These are phyloP conservation scores for Oscheius sp. DNA, from an alignment of 1,140 invertebrate genomes.

Conservation along the genomic window DNA sequence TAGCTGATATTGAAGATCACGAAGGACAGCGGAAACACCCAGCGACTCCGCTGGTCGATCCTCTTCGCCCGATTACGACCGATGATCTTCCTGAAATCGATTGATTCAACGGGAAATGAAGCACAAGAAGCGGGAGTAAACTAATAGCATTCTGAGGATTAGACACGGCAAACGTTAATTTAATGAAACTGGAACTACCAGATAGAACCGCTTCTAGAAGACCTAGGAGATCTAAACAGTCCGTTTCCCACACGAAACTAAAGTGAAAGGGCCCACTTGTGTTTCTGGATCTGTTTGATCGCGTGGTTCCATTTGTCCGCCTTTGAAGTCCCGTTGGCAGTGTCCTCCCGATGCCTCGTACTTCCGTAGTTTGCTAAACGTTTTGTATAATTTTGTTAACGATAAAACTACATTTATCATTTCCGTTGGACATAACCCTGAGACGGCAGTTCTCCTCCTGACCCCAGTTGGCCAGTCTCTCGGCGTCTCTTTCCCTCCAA, in stretches of 20 bases:
- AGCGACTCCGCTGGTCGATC: constrained; percentile 47
- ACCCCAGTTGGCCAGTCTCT: constrained; percentile 54
- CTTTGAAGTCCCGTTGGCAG: constrained; percentile 11
- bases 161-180: background rate
- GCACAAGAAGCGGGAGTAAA: background rate
- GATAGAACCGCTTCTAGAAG: background rate
- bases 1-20: constrained; percentile 45
- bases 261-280: constrained; percentile 40
- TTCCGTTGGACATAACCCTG: constrained; percentile 5
- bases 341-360: background rate
- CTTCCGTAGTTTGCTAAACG: background rate
- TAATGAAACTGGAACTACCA: background rate
- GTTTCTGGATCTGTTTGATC: constrained; percentile 45
- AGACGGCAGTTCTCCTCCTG: constrained; percentile 31
- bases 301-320: constrained; percentile 36
- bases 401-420: constrained; percentile 6
- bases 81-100: constrained; percentile 40
- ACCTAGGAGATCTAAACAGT: background rate
- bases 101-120: background rate
- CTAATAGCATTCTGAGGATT: background rate
- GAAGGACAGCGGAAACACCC: constrained; percentile 47
- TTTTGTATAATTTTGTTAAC: background rate
- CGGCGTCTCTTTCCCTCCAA: constrained; percentile 44
- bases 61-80: constrained; percentile 45
- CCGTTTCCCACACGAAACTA: background rate